A percentile compares a stretch with the other conserved stretches of the same genome.
Evolutionary conservation across 2,113 vertebrate genomes (phyloP).

Genomic region (Albula glossodonta): DNA sequence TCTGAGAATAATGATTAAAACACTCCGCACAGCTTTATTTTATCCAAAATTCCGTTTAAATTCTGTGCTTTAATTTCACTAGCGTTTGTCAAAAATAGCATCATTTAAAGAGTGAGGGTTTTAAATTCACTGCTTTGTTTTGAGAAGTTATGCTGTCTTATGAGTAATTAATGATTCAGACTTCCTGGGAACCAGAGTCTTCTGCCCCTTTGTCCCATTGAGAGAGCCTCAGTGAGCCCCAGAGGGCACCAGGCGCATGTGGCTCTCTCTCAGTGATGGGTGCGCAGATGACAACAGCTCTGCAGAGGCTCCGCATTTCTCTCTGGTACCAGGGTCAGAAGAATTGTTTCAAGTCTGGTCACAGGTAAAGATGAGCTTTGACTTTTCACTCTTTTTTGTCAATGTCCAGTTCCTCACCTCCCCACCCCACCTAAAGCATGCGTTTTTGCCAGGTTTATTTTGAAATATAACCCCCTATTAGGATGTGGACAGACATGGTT

Average conservation of each 20-base stretch:
- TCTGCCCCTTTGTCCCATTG: too few relatives aligned
- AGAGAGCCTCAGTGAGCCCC: neutral
- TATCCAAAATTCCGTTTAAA: too few relatives aligned
- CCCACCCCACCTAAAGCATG: neutral
- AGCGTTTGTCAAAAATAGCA: neutral
- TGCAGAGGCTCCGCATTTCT: constrained; percentile 7
- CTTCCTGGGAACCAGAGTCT: neutral
- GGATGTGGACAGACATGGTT: neutral
- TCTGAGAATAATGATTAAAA: too few relatives aligned
- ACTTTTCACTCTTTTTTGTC: neutral
- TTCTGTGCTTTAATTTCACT: neutral
- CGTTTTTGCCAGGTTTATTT: neutral
- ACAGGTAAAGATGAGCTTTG: constrained; percentile 1
- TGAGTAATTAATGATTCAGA: neutral
- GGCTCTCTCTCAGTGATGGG: neutral
- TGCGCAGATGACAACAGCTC: neutral
- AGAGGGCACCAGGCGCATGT: neutral
- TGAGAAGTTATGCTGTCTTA: neutral
- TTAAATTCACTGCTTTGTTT: neutral
- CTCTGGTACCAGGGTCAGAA: neutral
- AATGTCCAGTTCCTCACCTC: neutral
- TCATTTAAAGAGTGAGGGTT: neutral
- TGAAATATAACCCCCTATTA: neutral
- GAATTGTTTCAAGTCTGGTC: constrained; percentile 8
- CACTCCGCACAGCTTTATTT: too few relatives aligned